Conservation (phyloP, 2,797 vertebrate genomes). For the Pygocentrus nattereri region DNA sequence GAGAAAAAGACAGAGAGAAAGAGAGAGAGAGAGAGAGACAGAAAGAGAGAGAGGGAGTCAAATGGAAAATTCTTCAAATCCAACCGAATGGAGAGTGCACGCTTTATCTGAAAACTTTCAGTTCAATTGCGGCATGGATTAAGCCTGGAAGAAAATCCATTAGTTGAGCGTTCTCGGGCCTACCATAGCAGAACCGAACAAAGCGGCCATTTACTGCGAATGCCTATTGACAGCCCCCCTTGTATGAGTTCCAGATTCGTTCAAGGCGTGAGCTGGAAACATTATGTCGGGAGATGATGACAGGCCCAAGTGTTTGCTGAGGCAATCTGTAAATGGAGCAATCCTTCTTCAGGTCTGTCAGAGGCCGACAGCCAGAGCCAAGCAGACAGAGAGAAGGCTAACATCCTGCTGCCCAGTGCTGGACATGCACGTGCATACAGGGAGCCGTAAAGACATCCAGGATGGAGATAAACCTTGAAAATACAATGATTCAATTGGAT, state of each 20-base stretch:
- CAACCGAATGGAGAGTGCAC: constrained; percentile 70
- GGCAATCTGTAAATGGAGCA: constrained; percentile 83
- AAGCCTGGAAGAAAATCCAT: constrained; percentile 82
- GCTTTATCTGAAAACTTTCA: constrained; percentile 75
- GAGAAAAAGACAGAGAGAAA: not conserved
- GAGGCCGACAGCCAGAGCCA: constrained; percentile 69
- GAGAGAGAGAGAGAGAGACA: not conserved
- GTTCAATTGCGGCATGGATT: constrained; percentile 78
- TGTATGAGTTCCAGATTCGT: constrained; percentile 79
- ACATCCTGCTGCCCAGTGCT: constrained; percentile 67
- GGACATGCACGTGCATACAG: not conserved
- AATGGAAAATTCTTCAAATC: constrained; percentile 70
- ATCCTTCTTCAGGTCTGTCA: constrained; percentile 81
- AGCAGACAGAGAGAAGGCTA: constrained; percentile 70
- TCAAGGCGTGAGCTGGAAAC: constrained; percentile 75
- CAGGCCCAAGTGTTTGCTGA: constrained; percentile 81
- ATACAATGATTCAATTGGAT: constrained; percentile 24
- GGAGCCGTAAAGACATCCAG: not conserved
- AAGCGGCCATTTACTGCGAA: constrained; percentile 77
- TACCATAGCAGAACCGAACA: constrained; percentile 80
- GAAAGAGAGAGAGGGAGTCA: constrained; percentile 48
- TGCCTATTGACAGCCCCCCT: constrained; percentile 80
- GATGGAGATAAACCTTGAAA: not conserved
- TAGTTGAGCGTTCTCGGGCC: constrained; percentile 72
- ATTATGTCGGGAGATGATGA: constrained; percentile 76